phyloP scores from a whole-genome alignment of 2,113 vertebrate species.

The Phylloscopus whistleri region DNA sequence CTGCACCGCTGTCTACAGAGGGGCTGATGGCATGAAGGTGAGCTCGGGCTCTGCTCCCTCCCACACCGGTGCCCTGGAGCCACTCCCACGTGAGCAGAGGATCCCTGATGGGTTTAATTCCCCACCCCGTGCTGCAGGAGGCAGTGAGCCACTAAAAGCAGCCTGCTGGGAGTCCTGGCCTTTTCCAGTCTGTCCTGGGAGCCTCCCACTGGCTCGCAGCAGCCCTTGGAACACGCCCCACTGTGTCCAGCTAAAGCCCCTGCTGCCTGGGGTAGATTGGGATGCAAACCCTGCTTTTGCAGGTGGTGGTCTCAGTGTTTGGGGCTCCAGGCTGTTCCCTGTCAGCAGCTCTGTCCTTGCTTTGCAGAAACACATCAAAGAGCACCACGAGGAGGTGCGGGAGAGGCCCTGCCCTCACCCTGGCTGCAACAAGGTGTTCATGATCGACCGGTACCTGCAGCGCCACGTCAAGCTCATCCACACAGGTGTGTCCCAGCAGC shows the following conservation, averaged over 20 bases:
- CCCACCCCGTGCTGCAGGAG: rapidly evolving
- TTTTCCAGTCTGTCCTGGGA: neutral
- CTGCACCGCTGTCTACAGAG: conserved; percentile 91
- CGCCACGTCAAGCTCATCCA: conserved; percentile 95
- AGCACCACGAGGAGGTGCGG: conserved; percentile 91
- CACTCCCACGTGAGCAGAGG: rapidly evolving
- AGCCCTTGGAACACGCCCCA: neutral
- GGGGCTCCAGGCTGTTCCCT: neutral
- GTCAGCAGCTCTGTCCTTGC: neutral
- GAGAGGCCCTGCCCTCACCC: conserved; percentile 95
- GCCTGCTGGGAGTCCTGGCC: neutral
- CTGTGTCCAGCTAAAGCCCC: neutral
- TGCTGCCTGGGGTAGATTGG: neutral
- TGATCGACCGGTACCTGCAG: conserved; percentile 97
- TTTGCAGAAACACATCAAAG: conserved; percentile 92
- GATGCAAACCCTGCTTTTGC: neutral
- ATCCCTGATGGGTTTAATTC: neutral
- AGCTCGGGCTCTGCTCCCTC: neutral
- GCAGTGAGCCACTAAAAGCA: neutral
- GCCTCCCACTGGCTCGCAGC: neutral
- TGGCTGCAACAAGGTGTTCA: conserved; percentile 97
- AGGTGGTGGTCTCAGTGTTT: rapidly evolving
- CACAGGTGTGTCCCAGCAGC: conserved; percentile 76
- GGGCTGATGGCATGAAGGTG: conserved; percentile 94
- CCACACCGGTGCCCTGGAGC: rapidly evolving